Evolutionary conservation across 2,113 vertebrate genomes (phyloP).

Genomic region (Cololabis saira): DNA sequence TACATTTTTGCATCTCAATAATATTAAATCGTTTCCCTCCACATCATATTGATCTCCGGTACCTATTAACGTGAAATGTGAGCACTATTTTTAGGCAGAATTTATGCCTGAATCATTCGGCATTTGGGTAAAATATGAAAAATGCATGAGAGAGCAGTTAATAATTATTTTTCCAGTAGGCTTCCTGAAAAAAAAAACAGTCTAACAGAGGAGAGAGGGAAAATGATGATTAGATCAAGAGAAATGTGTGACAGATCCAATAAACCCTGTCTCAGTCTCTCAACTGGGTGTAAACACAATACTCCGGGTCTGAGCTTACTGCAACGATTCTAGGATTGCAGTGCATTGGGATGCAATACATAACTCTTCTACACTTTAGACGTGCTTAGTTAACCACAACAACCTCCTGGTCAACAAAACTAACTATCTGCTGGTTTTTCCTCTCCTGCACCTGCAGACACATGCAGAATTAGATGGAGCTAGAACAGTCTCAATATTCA

Average conservation of each 20-base stretch:
- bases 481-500: too few species aligned
- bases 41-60: conserved; percentile 7
- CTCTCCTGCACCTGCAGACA: too few species aligned
- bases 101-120: conserved; percentile 32
- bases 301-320: neutral
- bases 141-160: conserved; percentile 53
- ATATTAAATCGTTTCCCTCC: conserved; percentile 44
- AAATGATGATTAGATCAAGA: conserved; percentile 53
- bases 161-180: conserved; percentile 49
- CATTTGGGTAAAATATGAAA: conserved; percentile 50
- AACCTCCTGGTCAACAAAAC: too few species aligned
- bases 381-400: conserved; percentile 8
- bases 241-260: conserved; percentile 11
- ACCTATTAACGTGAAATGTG: conserved; percentile 20
- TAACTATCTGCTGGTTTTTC: too few species aligned
- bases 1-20: conserved; percentile 60
- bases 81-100: conserved; percentile 24
- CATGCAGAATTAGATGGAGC: too few species aligned
- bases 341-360: neutral
- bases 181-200: neutral
- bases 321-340: neutral
- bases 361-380: neutral
- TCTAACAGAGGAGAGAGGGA: conserved; percentile 13
- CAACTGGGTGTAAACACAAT: neutral
- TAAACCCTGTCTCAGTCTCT: neutral